A percentile compares a stretch with the other conserved stretches of the same genome.
phyloP scores from a whole-genome alignment of 2,797 vertebrate species.

The Okamejei kenojei region DNA sequence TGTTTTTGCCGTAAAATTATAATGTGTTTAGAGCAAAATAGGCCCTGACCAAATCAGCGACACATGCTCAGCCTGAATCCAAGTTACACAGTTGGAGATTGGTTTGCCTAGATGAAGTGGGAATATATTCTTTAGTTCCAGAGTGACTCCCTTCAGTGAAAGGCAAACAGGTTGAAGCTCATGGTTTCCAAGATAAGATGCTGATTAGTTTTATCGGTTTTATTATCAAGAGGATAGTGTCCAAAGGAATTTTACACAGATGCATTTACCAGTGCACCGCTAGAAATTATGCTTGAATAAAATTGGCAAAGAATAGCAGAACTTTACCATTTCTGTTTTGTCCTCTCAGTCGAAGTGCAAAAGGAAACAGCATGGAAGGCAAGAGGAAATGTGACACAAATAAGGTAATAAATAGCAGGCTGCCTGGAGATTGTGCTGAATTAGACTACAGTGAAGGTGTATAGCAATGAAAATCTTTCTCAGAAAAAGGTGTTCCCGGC shows the following conservation, averaged over 20 bases:
- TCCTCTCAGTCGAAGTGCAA: background rate
- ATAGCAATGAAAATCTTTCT: background rate
- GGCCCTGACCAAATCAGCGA: background rate
- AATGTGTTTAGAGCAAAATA: background rate
- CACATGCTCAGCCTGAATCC: background rate
- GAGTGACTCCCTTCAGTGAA: background rate
- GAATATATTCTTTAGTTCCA: background rate
- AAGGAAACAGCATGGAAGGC: background rate
- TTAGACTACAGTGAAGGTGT: background rate
- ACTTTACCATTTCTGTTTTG: background rate
- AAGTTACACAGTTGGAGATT: background rate
- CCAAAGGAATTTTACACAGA: background rate
- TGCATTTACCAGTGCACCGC: background rate
- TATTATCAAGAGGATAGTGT: too few relatives aligned
- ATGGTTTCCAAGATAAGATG: too few relatives aligned
- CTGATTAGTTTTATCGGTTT: too few relatives aligned
- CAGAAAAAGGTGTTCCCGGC: background rate
- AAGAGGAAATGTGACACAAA: background rate
- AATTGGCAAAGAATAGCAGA: background rate
- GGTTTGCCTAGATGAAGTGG: background rate
- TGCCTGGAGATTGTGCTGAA: background rate
- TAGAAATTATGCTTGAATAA: background rate
- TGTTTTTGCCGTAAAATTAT: background rate
- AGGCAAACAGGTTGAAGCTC: background rate
- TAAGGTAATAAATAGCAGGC: background rate